phyloP scores from a whole-genome alignment of 2,797 vertebrate genomes.

The Chaetodon trifasciatus region DNA sequence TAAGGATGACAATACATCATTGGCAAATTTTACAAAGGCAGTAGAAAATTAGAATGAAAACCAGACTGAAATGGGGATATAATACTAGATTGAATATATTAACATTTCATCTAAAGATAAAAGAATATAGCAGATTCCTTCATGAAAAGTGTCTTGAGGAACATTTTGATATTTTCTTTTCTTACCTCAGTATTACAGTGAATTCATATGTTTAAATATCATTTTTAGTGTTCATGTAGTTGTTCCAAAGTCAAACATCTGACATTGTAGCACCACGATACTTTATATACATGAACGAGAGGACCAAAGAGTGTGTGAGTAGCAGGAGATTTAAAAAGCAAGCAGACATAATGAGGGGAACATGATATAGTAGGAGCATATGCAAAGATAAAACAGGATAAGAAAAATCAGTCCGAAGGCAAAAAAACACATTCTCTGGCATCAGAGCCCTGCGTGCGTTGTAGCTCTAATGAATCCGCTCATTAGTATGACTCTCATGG shows the following conservation, averaged over 20 bases:
- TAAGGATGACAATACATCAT: no score
- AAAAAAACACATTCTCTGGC: slow-evolving; percentile 28
- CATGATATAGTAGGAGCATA: slow-evolving; percentile 31
- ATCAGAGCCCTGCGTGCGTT: slow-evolving; percentile 40
- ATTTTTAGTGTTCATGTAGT: neutral
- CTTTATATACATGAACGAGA: slow-evolving; percentile 10
- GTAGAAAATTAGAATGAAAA: no score
- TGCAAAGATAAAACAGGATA: slow-evolving; percentile 43
- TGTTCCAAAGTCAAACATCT: slow-evolving; percentile 17
- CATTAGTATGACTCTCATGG: slow-evolving; percentile 76
- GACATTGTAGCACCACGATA: neutral
- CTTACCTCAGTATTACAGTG: neutral
- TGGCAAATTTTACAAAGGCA: no score
- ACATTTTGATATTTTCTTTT: neutral
- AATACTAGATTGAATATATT: neutral
- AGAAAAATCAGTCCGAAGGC: slow-evolving; percentile 23
- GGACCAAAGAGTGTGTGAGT: slow-evolving; percentile 5
- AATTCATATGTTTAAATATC: neutral
- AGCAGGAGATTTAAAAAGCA: slow-evolving; percentile 39
- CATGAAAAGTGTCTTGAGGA: neutral
- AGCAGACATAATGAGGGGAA: slow-evolving; percentile 54
- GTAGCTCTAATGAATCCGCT: slow-evolving; percentile 77
- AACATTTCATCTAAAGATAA: neutral
- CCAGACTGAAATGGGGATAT: neutral
- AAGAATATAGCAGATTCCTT: neutral